phyloP scores from a whole-genome alignment of 2,113 vertebrate species.

The Heloderma charlesbogerti region DNA sequence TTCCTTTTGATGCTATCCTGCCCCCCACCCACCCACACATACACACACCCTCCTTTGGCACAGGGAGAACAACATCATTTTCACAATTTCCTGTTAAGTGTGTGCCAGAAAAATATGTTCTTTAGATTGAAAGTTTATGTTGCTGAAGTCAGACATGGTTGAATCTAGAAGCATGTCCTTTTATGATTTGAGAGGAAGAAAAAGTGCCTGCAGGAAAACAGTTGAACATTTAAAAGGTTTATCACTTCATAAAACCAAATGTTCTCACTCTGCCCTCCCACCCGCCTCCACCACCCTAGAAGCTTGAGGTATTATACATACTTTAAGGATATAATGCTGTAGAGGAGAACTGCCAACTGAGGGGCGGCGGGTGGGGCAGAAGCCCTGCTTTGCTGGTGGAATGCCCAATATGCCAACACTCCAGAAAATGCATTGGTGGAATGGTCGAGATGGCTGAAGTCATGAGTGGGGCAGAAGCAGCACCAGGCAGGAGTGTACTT shows the following conservation, averaged over 20 bases:
- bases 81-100: not conserved
- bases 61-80: not conserved
- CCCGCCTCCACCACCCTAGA: not conserved
- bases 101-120: constrained; percentile 10
- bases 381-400: no score
- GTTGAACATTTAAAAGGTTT: constrained; percentile 13
- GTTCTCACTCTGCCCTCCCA: not conserved
- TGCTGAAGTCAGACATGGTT: constrained; percentile 22
- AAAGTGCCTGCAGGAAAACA: constrained; percentile 4
- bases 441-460: not conserved
- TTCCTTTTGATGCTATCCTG: not conserved
- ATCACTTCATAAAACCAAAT: constrained; percentile 24
- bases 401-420: not conserved
- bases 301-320: not conserved
- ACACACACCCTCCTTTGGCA: no score
- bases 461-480: not conserved
- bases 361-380: not conserved
- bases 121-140: constrained; percentile 32
- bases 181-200: not conserved
- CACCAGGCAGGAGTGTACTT: not conserved
- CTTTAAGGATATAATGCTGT: not conserved
- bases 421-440: not conserved
- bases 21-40: no score
- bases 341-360: not conserved
- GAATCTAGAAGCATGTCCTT: not conserved